Conservation (phyloP, 2,113 vertebrate species). For the Accipiter cooperii region DNA sequence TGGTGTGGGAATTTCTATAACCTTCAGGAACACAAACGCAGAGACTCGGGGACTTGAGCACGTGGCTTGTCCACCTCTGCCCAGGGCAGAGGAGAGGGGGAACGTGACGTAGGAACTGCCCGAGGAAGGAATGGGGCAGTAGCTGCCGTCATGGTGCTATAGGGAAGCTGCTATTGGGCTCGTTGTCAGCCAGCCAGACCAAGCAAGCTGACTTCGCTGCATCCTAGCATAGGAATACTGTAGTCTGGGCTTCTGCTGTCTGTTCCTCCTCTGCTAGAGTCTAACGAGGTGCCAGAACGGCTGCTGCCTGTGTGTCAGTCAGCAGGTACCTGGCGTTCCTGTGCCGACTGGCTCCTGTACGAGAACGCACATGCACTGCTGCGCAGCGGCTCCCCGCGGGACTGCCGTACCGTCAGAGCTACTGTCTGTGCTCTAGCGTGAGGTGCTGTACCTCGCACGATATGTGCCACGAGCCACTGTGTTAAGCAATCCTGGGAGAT, state of each 20-base stretch:
- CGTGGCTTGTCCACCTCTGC: fast-evolving
- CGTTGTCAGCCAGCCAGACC: not conserved
- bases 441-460: fast-evolving
- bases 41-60: not conserved
- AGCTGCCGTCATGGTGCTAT: fast-evolving
- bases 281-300: not conserved
- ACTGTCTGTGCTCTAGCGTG: not conserved
- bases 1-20: not conserved
- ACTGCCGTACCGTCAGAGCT: not conserved
- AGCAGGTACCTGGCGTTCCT: not conserved
- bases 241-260: not conserved
- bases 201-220: not conserved
- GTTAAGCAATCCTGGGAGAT: not conserved
- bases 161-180: not conserved
- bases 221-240: not conserved
- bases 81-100: not conserved
- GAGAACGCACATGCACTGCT: not conserved
- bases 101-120: not conserved
- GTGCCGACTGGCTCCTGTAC: not conserved
- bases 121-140: not conserved
- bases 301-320: not conserved
- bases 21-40: fast-evolving
- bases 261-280: not conserved
- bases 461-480: fast-evolving
- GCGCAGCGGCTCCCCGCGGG: not conserved